Base-by-base conservation (phyloP, 23 tunicate species). In the Phallusia fumigata region DNA sequence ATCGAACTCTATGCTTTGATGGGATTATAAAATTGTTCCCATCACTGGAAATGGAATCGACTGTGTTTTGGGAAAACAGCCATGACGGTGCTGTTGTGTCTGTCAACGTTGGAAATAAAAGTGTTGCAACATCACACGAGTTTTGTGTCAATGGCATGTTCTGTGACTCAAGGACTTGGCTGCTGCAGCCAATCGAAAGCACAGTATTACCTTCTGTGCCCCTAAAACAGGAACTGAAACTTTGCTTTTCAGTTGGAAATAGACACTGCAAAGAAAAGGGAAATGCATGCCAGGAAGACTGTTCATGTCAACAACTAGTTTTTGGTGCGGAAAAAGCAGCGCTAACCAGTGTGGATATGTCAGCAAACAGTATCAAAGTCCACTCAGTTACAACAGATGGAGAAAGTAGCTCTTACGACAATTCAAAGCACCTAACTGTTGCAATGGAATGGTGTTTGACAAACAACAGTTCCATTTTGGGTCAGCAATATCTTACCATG, bases 401-500 rank as follows among this genome's bases (percentile, higher is more conserved):
- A 3, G 69, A 58, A 58, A 58, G 69, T 58, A 24, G 16, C 26
- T 1, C 26, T 58, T 21, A 58, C 28, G 3, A 3, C 26, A 58
- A 58, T 24, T 13, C 69, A 58, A 58, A 77, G 36, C 24, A 73
- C 36, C 78, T 80, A 1, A 74, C 76, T 10, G 77, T 89, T 35
- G 88, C 82, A 18, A 0, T 84, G 76, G 73, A 79, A 26, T 84
- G 94, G 88, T 30, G 31, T 26, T 79, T 84, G 0, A 0, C 52
- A 31, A 34, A 79, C 21, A 35, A 64, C 1, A 34, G 33, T 18
- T 22, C 76, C 30, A 19, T 15, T 0, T 24, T 35, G 10, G 90
- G 90, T 5, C 90, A 87, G 28, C 82, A 80, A 22, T 86, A 87
- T 69, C 18, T 82, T 0, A 30, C 65, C 45, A 22, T 90, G 79